Evolutionary conservation across 2,113 vertebrate species (phyloP), one percentile per base, ranked within the genome.

Genomic region (Taxidea taxus): DNA sequence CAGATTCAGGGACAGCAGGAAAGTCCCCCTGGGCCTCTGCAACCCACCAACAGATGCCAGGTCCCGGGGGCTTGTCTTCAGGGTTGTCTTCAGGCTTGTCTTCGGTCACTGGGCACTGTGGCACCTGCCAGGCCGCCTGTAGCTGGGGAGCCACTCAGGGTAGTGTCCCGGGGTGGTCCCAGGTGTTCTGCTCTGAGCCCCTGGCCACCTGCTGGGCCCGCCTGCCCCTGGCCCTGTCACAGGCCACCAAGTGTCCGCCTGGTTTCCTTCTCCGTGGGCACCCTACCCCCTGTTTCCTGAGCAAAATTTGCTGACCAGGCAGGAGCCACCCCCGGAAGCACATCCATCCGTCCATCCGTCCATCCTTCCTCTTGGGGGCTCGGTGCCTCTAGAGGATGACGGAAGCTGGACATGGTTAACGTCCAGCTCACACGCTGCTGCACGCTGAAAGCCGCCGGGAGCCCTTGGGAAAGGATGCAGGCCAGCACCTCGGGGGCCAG

Each of bases 361-460:
- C 86, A 4, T 75, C 82, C 80, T 64, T 84, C 80, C 81, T 31
- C n/a, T 10, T 13, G 11, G 2, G 14, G 8, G 66, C 87, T 72
- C 3, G 12, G 72, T 29, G 82, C 54, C 83, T 80, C 58, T 70
- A 4, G 66, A 47, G 83, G 90, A 66, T 1, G 51, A 47, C 54
- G 82, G 95, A 87, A 87, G 85, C 96, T 83, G 83, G 97, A 98
- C 91, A 44, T 56, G 3, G 54, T 91, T 95, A 54, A 4, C 75
- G 25, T 78, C 89, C 93, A 90, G 6, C 85, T 94, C 72, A 68
- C 58, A 37, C 39, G 34, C 92, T 4, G 14, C 66, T 51, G 0
- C 78, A 64, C 77, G 66, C 27, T 0, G 51, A 39, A 72, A 58
- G 42, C 87, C 29, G 3, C 4, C 15, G 20, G 54, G 42, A 56